Base-by-base conservation (phyloP, 1,140 invertebrate genomes). In the Galleria mellonella region DNA sequence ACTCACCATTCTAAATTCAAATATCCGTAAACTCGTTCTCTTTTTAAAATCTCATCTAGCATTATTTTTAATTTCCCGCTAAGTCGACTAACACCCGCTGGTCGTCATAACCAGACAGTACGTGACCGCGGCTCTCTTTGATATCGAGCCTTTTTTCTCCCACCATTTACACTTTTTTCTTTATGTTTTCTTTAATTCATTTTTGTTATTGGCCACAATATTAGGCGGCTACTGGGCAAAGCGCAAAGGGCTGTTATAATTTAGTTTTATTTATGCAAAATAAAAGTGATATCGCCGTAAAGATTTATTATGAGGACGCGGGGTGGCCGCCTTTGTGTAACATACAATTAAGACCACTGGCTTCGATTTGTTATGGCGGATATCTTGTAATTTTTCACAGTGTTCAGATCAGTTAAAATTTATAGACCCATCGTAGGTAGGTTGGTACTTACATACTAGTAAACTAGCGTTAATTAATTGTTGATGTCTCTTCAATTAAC, bases 241-340 rank as follows among this genome's bases (percentile, higher is more conserved):
- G 17, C 62, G 54, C 66, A 72, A 77, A 78, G 66, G 77, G 63
- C 65, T 65, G 63, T 72, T 73, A 72, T 81, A 76, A 81, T 77
- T 81, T 73, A 63, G 65, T 78, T 74, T 82, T 78, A 77, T 79
- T 82, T 78, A 79, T 82, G 77, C 75, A 83, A 83, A 83, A 83
- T 78, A 72, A 82, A 66, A 63, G 59, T 65, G 54, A 62, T 65
- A 66, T 57, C 47, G 54, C 54, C 55, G 56, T 72, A 54, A 64
- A 72, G 75, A 79, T 79, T 83, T 79, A 83, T 75, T 63, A 45
- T 51, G 47, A 49, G 43, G 44, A 50, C 43, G 62, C 52, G 59
- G 56, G 60, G 68, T 66, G 69, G 65, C 41, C 38, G 38, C 38
- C 23, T 49, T 42, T 40, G 38, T 45, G 42, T 33, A 37, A 17